Evolutionary conservation across 2,797 vertebrate genomes (phyloP).

Genomic region (Halcyon chelicuti): DNA sequence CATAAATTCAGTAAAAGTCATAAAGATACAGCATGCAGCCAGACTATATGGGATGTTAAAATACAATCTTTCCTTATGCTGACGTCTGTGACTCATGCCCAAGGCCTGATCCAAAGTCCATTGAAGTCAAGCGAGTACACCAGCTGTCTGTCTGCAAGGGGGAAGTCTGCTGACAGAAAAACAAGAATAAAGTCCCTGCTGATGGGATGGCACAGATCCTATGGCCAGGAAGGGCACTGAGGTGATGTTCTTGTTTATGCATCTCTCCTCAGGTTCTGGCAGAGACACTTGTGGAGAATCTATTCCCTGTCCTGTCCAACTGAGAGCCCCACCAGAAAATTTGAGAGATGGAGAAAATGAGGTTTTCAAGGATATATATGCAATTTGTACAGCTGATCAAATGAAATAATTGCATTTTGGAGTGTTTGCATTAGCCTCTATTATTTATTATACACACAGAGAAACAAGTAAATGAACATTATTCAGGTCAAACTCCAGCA

Average conservation of each 20-base stretch:
- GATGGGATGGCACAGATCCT: background rate
- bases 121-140: background rate
- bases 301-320: background rate
- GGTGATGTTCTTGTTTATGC: background rate
- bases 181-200: background rate
- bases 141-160: background rate
- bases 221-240: accelerated
- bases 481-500: background rate
- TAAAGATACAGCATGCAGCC: background rate
- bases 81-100: background rate
- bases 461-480: background rate
- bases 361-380: background rate
- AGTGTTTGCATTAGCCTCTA: background rate
- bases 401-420: background rate
- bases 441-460: background rate
- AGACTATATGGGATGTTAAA: background rate
- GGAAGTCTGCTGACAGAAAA: background rate
- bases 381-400: background rate
- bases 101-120: background rate
- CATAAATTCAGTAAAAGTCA: background rate
- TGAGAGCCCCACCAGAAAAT: background rate
- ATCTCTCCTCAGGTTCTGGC: background rate
- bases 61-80: background rate
- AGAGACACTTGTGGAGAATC: background rate
- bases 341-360: background rate